Percentiles rank a stretch among this genome's conserved stretches.
phyloP scores from a whole-genome alignment of 2,797 vertebrate genomes.

The Poeciliopsis infans region DNA sequence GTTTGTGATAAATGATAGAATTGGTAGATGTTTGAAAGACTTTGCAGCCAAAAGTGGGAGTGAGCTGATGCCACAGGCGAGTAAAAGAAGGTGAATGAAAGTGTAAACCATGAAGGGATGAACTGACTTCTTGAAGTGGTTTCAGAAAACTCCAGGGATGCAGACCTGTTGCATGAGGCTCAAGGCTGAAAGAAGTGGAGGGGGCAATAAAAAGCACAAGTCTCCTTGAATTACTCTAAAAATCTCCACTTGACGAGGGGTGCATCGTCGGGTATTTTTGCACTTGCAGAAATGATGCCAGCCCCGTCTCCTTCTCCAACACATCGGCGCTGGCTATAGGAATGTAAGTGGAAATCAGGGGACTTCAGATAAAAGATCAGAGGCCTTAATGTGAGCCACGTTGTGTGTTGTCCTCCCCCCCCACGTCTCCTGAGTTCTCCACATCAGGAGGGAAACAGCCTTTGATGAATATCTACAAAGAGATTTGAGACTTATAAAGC shows the following conservation, averaged over 20 bases:
- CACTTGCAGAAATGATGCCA: constrained; percentile 36
- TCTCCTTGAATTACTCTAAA: constrained; percentile 27
- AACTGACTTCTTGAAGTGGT: constrained; percentile 7
- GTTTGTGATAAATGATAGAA: background rate
- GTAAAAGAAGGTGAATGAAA: constrained; percentile 15
- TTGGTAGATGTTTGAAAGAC: constrained; percentile 15
- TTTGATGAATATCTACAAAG: constrained; percentile 79
- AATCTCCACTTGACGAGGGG: constrained; percentile 38
- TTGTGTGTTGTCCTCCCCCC: constrained; percentile 64
- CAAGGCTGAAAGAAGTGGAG: constrained; percentile 9
- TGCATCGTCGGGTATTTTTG: constrained; percentile 39
- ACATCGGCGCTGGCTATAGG: constrained; percentile 69
- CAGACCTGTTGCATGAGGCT: constrained; percentile 10
- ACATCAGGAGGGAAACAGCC: constrained; percentile 62
- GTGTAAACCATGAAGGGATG: constrained; percentile 17
- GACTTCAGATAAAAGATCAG: constrained; percentile 73
- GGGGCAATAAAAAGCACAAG: constrained; percentile 24
- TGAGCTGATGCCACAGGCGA: constrained; percentile 21
- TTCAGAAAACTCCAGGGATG: constrained; percentile 7
- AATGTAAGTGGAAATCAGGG: constrained; percentile 67
- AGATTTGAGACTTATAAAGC: constrained; percentile 69
- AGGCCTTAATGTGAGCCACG: constrained; percentile 69
- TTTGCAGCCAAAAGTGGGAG: constrained; percentile 26
- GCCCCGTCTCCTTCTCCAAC: constrained; percentile 23
- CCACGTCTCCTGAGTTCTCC: constrained; percentile 59